Conservation (phyloP, 2,113 vertebrate genomes). For the Bufo bufo region DNA sequence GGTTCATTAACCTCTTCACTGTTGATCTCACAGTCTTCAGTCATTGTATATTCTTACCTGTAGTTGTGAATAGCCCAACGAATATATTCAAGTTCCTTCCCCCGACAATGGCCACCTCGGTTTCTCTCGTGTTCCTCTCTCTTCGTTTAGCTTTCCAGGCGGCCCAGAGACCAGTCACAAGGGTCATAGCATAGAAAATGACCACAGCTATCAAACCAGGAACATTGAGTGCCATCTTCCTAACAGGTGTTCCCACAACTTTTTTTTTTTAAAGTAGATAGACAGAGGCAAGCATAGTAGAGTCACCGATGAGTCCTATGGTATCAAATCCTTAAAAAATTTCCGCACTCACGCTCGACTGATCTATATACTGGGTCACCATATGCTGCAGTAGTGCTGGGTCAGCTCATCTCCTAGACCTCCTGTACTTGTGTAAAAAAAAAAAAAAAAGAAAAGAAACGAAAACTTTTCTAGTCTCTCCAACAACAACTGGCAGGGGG, state of each 20-base stretch:
- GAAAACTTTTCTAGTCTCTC: constrained; percentile 51
- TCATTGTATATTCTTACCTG: background rate
- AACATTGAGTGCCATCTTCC: constrained; percentile 42
- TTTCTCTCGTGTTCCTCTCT: constrained; percentile 63
- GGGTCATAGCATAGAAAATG: constrained; percentile 66
- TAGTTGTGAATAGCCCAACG: constrained; percentile 69
- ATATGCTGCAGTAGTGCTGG: constrained; percentile 33
- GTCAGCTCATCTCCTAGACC: constrained; percentile 28
- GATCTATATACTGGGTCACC: constrained; percentile 46
- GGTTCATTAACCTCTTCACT: too few species aligned
- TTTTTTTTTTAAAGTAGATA: background rate
- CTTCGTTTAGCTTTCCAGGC: constrained; percentile 70
- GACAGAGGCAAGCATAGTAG: background rate
- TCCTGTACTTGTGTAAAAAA: constrained; percentile 29
- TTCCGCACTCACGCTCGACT: background rate
- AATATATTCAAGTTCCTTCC: constrained; percentile 70
- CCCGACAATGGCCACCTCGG: constrained; percentile 68
- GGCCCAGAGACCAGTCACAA: constrained; percentile 68
- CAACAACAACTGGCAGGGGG: constrained; percentile 50
- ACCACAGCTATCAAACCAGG: constrained; percentile 57
- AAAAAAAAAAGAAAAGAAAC: background rate
- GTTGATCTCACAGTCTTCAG: background rate
- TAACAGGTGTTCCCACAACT: background rate
- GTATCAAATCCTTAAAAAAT: background rate
- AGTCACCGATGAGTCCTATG: background rate